Evolutionary conservation across 2,113 vertebrate species (phyloP).

Genomic region (Aphyosemion australe): DNA sequence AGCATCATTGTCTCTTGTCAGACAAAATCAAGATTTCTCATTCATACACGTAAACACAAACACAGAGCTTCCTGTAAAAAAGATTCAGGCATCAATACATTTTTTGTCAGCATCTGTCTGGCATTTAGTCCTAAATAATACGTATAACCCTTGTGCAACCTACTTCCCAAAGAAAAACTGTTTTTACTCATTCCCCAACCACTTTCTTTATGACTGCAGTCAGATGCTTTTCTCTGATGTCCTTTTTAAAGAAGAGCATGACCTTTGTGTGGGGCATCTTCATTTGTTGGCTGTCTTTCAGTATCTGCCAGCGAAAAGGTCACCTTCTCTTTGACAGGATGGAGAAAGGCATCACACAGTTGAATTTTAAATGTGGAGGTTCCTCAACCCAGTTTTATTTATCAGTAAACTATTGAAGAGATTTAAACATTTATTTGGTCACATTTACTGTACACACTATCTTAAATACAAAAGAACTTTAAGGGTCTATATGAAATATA

Average conservation of each 20-base stretch:
- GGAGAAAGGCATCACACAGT: conserved; percentile 36
- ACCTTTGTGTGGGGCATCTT: conserved; percentile 77
- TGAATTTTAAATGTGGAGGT: conserved; percentile 36
- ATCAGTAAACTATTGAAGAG: background rate
- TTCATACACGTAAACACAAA: conserved; percentile 19
- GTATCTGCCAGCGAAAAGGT: conserved; percentile 71
- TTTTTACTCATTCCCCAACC: conserved; percentile 36
- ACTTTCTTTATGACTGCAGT: conserved; percentile 53
- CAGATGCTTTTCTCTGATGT: conserved; percentile 68
- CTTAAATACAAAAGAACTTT: too few relatives aligned
- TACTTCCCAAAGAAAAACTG: conserved; percentile 27
- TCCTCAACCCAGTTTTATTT: background rate
- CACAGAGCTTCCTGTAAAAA: conserved; percentile 8
- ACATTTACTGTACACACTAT: background rate
- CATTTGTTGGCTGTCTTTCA: conserved; percentile 74
- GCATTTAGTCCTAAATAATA: conserved; percentile 44
- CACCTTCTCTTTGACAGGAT: conserved; percentile 64
- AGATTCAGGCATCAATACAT: conserved; percentile 4
- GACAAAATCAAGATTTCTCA: conserved; percentile 48
- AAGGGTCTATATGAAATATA: too few relatives aligned
- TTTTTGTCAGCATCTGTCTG: conserved; percentile 35
- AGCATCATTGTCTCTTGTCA: conserved; percentile 63
- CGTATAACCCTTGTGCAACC: conserved; percentile 8
- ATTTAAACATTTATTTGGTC: too few relatives aligned
- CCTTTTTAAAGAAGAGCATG: conserved; percentile 70